Percentiles rank a stretch among this genome's conserved stretches.
phyloP scores from a whole-genome alignment of 2,888 invertebrate genomes.

The Limulus polyphemus region DNA sequence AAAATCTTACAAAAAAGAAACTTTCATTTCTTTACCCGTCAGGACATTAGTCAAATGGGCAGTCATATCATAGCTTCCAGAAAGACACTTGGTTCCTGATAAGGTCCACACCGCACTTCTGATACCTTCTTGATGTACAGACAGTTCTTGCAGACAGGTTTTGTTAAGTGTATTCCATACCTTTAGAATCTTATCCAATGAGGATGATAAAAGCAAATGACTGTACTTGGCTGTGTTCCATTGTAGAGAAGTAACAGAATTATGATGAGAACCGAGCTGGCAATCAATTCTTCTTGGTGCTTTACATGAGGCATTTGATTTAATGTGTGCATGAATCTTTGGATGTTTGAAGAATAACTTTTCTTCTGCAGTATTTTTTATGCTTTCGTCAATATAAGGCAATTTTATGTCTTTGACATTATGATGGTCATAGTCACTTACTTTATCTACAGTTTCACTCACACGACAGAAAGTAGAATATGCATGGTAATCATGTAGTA shows the following conservation, averaged over 20 bases:
- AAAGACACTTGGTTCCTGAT: conserved; percentile 30
- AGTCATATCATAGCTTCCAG: conserved; percentile 35
- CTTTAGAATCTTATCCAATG: conserved; percentile 34
- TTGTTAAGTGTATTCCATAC: conserved; percentile 34
- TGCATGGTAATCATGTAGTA: too few species aligned
- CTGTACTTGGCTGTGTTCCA: conserved; percentile 23
- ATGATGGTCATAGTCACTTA: too few species aligned
- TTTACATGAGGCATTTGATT: too few species aligned
- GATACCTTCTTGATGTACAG: conserved; percentile 26
- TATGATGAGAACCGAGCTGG: conserved; percentile 2
- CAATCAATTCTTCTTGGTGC: too few species aligned
- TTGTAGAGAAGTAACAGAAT: conserved; percentile 4
- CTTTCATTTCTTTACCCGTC: conserved; percentile 29
- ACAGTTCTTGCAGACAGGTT: conserved; percentile 22
- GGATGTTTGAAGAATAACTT: too few species aligned
- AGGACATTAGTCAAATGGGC: conserved; percentile 33
- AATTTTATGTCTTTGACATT: too few species aligned
- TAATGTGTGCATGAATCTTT: too few species aligned
- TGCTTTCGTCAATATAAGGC: too few species aligned
- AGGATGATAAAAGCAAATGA: conserved; percentile 34
- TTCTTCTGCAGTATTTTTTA: too few species aligned
- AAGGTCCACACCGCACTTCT: conserved; percentile 34
- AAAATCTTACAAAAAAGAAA: conserved; percentile 2
- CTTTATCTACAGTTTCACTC: too few species aligned
- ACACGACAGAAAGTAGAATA: too few species aligned